Conservation (phyloP, 1,140 invertebrate genomes). For the Radopholus similis region DNA sequence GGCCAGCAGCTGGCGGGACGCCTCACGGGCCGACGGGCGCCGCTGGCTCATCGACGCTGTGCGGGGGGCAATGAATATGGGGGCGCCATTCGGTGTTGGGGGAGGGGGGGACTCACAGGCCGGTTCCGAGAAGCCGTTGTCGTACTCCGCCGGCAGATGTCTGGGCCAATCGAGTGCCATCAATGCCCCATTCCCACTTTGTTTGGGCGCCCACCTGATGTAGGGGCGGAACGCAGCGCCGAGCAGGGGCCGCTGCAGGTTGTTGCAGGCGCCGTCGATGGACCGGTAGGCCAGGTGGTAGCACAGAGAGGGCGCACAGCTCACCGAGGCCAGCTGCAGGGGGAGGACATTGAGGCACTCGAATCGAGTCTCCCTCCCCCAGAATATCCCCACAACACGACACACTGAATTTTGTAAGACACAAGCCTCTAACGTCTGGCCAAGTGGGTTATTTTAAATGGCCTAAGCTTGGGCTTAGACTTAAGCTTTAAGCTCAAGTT, state of each 20-base stretch:
- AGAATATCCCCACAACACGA: no score
- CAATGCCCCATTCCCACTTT: background rate
- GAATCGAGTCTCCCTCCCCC: no score
- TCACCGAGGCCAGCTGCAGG: constrained; percentile 11
- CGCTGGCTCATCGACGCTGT: constrained; percentile 31
- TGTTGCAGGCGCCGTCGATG: constrained; percentile 48
- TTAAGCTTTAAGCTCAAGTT: no score
- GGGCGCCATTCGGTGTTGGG: constrained; percentile 4
- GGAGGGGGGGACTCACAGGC: constrained; percentile 34
- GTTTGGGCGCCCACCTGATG: constrained; percentile 30
- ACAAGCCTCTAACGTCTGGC: no score
- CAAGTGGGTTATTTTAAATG: no score
- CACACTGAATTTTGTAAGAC: no score
- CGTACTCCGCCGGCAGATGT: constrained; percentile 52
- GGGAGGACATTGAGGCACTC: no score
- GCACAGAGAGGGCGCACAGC: constrained; percentile 40
- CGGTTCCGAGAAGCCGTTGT: constrained; percentile 48
- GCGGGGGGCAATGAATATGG: background rate
- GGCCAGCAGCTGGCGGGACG: constrained; percentile 40
- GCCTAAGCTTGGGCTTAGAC: no score
- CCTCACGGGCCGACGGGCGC: constrained; percentile 54
- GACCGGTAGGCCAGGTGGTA: constrained; percentile 49
- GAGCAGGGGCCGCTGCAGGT: constrained; percentile 31
- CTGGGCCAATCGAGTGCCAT: constrained; percentile 6
- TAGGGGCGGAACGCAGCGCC: constrained; percentile 48